Evolutionary conservation across 2,888 invertebrate species (phyloP).

Genomic region (Eupithecia exiguata): DNA sequence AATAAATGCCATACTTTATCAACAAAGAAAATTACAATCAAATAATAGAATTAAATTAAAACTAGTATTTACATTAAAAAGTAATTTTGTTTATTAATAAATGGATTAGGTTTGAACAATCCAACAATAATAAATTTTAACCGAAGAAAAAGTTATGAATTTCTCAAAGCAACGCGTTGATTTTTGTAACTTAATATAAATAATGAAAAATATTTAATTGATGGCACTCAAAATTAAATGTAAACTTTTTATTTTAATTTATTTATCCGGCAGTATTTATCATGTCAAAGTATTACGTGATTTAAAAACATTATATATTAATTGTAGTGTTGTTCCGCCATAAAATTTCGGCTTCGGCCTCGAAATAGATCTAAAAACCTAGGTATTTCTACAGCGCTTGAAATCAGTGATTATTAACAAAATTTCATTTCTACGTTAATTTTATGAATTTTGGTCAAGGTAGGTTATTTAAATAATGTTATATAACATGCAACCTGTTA

Average conservation of each 20-base stretch:
- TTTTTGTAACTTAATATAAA: too few relatives aligned
- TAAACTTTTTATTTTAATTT: too few relatives aligned
- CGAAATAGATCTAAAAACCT: slow-evolving; percentile 5
- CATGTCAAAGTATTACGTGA: not conserved
- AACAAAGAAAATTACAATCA: too few relatives aligned
- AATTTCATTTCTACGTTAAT: slow-evolving; percentile 18
- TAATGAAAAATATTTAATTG: not conserved
- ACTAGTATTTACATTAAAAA: too few relatives aligned
- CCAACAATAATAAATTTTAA: too few relatives aligned
- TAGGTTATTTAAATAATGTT: slow-evolving; percentile 9
- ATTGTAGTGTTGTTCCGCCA: not conserved
- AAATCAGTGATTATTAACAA: slow-evolving; percentile 8
- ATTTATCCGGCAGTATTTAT: not conserved
- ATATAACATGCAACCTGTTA: slow-evolving; percentile 15
- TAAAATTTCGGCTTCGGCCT: not conserved
- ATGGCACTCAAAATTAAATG: too few relatives aligned
- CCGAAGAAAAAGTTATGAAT: too few relatives aligned
- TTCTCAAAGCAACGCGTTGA: too few relatives aligned
- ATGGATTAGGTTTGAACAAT: too few relatives aligned
- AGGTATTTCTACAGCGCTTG: slow-evolving; percentile 14
- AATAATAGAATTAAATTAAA: too few relatives aligned
- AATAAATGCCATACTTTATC: too few relatives aligned
- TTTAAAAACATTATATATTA: not conserved
- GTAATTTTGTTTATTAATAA: too few relatives aligned
- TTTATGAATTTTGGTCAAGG: slow-evolving; percentile 15